Percentiles rank a stretch among this genome's conserved stretches.
Evolutionary conservation across 2,797 vertebrate genomes (phyloP).

Genomic region (Hypotaenidia okinawae): DNA sequence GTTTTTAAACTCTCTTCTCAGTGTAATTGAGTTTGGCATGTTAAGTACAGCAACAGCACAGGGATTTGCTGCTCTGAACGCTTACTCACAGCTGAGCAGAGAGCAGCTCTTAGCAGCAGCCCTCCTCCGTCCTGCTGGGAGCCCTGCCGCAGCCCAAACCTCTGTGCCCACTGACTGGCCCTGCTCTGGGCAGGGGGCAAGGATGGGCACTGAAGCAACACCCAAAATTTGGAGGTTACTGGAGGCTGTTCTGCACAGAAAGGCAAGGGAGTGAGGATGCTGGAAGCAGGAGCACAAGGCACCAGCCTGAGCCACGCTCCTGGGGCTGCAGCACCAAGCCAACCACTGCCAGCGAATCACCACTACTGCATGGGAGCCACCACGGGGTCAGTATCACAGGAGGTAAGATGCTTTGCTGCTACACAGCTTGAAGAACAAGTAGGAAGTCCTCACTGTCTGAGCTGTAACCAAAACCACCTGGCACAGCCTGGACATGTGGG

Average conservation of each 20-base stretch:
- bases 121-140: not conserved
- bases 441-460: not conserved
- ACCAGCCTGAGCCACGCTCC: rapidly evolving
- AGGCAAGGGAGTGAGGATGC: not conserved
- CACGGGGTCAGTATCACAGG: not conserved
- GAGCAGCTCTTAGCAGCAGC: not conserved
- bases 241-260: rapidly evolving
- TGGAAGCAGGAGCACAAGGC: not conserved
- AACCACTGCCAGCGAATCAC: not conserved
- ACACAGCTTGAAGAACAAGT: not conserved
- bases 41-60: not conserved
- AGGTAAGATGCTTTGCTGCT: not conserved
- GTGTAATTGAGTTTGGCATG: not conserved
- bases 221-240: not conserved
- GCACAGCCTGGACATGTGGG: not conserved
- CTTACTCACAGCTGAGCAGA: not conserved
- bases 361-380: not conserved
- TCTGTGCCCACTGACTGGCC: rapidly evolving
- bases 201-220: rapidly evolving
- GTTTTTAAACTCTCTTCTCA: not conserved
- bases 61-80: not conserved
- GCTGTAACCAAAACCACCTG: not conserved
- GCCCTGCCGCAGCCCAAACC: not conserved
- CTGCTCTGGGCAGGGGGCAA: not conserved
- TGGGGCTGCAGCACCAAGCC: not conserved